Percentiles rank a stretch among this genome's conserved stretches.
These are phyloP conservation scores for Drosophila subsilvestris DNA, from an alignment of 2,888 invertebrate species.

Conservation along the genomic window DNA sequence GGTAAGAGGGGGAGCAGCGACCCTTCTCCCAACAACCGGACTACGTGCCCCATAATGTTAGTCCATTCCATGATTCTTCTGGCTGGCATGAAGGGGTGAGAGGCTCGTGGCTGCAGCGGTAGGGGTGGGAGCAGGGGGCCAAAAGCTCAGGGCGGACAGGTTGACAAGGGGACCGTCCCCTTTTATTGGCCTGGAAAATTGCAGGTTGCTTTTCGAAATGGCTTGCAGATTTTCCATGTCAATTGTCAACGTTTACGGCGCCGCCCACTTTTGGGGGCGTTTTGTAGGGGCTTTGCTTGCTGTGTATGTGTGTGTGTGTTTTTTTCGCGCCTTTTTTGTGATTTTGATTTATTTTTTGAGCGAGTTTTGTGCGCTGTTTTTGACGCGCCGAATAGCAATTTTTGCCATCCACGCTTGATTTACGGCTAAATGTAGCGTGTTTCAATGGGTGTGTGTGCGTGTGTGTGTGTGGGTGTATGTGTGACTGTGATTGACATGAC, in stretches of 20 bases:
- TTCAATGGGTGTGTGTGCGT: slow-evolving; percentile 1
- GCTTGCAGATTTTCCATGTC: slow-evolving; percentile 64
- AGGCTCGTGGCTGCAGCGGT: not conserved
- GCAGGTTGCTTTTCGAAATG: slow-evolving; percentile 40
- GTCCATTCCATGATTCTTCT: not conserved
- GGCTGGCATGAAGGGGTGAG: not conserved
- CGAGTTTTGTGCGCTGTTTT: slow-evolving; percentile 35
- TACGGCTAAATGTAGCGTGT: slow-evolving; percentile 43
- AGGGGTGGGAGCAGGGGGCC: not conserved
- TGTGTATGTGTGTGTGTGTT: not conserved
- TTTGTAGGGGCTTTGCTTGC: slow-evolving; percentile 1
- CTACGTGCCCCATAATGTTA: slow-evolving; percentile 8
- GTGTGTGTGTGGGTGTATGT: not conserved
- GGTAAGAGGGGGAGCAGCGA: not conserved
- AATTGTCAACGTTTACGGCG: slow-evolving; percentile 65
- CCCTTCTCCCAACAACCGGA: not conserved
- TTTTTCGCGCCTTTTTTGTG: slow-evolving; percentile 10
- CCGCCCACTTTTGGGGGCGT: not conserved
- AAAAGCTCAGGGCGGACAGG: not conserved
- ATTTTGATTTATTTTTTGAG: slow-evolving; percentile 11
- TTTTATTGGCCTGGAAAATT: slow-evolving; percentile 54
- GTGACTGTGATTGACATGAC: slow-evolving; percentile 47
- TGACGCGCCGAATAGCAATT: slow-evolving; percentile 40
- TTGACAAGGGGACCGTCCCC: not conserved
- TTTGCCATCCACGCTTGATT: slow-evolving; percentile 49